Evolutionary conservation across 2,888 invertebrate genomes (phyloP), one percentile per base, ranked within the genome.

Genomic region (Lasioglossum lativentre): DNA sequence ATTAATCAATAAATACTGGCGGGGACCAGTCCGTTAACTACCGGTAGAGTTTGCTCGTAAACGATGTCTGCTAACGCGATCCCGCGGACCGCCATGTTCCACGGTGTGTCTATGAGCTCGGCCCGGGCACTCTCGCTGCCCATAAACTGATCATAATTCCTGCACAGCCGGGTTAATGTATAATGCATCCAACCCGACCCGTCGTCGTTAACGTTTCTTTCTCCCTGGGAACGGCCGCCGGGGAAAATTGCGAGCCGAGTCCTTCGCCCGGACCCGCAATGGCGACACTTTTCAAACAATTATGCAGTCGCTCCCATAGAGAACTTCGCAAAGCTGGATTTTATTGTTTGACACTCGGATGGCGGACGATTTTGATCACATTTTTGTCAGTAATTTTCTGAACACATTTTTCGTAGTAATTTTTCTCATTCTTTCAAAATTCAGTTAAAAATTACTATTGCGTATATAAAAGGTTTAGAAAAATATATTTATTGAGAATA

Each of bases 51-150:
- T 83, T 72, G 90, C 82, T 90, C 92, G 89, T 93, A 93, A 93
- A 93, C 90, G 90, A 81, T 84, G 93, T 93, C 93, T 93, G 92
- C 90, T 86, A 92, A 90, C 90, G 90, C 90, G 90, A 92, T 92
- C 92, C 83, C 91, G 87, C 87, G 81, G 10, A n/a, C 78, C 68
- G 66, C 73, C 47, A 76, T 78, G 76, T 80, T 80, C 27, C 27
- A 71, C 73, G n/a, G 27, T 14, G 66, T 42, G 45, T 30, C 42
- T n/a, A 27, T n/a, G 59, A 56, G 34, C 81, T 81, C 40, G 76
- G 74, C 30, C 42, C 42, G 52, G 73, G 47, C 76, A 76, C 38
- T 86, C 63, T 45, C 70, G 74, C 34, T 82, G 73, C 40, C 52
- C 80, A 71, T 81, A 82, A 86, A 90, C 88, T 82, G 85, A 89